A percentile compares a stretch with the other conserved stretches of the same genome.
phyloP scores from a whole-genome alignment of 30 jellyfish, hydroid and myxozoan genomes.

The Pseudorhiza aurosa region DNA sequence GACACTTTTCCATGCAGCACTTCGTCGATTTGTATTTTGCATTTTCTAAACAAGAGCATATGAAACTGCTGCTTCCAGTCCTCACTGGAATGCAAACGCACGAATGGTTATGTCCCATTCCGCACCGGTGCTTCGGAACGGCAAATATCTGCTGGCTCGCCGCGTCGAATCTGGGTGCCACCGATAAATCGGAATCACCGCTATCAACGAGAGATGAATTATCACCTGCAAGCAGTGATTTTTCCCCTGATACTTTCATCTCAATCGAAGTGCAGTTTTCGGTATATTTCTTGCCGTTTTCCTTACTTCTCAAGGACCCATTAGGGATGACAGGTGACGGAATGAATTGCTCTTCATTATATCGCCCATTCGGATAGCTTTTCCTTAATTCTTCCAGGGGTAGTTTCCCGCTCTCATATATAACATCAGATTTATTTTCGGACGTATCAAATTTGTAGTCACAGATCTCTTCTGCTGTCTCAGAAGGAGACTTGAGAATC shows the following conservation, averaged over 20 bases:
- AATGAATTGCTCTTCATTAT: no score
- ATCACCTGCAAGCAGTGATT: no score
- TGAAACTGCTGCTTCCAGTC: conserved; percentile 76
- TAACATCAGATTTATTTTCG: background rate
- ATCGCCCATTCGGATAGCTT: background rate
- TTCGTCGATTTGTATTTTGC: conserved; percentile 43
- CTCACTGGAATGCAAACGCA: conserved; percentile 71
- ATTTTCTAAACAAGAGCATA: conserved; percentile 70
- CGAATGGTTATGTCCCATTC: conserved; percentile 71
- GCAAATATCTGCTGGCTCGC: conserved; percentile 54
- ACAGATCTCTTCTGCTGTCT: background rate
- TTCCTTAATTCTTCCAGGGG: background rate
- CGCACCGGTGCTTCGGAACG: conserved; percentile 77
- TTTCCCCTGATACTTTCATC: background rate
- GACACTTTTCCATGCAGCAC: conserved; percentile 57
- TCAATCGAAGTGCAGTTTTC: background rate
- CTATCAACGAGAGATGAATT: conserved; percentile 1
- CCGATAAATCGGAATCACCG: conserved; percentile 7
- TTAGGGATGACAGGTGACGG: background rate
- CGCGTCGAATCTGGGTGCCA: conserved; percentile 9
- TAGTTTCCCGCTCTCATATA: background rate
- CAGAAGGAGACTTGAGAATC: background rate
- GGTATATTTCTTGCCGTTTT: background rate
- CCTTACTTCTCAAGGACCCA: background rate
- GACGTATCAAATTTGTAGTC: background rate